Percentiles rank a stretch among this genome's conserved stretches.
Conservation (phyloP, 2,797 vertebrate species). For the Delichon dasypus region DNA sequence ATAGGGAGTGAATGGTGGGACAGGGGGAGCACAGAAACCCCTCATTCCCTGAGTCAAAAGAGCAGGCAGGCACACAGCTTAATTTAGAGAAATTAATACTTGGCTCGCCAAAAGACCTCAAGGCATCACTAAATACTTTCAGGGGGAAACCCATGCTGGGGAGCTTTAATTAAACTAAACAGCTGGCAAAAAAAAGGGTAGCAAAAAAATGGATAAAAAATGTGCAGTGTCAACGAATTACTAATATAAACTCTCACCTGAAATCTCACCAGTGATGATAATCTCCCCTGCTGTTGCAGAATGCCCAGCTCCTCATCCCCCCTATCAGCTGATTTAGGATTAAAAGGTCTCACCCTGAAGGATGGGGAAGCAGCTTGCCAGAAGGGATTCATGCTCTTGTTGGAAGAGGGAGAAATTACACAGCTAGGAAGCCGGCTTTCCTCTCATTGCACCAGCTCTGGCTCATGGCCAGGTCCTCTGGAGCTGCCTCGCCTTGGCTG, state of each 20-base stretch:
- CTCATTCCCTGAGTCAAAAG: background rate
- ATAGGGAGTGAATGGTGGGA: background rate
- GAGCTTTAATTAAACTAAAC: slow-evolving; percentile 40
- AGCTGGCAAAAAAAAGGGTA: background rate
- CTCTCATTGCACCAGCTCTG: background rate
- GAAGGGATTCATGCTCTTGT: background rate
- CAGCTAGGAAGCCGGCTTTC: rapidly evolving
- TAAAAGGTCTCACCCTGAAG: background rate
- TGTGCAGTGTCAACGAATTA: rapidly evolving
- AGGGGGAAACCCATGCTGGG: background rate
- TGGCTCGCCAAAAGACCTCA: background rate
- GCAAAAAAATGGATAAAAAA: background rate
- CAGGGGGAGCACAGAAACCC: background rate
- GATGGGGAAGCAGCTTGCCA: background rate
- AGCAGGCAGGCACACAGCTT: background rate
- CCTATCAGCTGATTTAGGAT: background rate
- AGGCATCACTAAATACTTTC: background rate
- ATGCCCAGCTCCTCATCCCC: background rate
- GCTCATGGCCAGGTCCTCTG: background rate
- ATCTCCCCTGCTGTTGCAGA: background rate
- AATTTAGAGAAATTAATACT: background rate
- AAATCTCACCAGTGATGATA: background rate
- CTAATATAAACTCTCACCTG: background rate
- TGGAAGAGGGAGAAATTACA: background rate
- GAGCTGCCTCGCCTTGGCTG: background rate